A percentile compares a stretch with the other conserved stretches of the same genome.
Evolutionary conservation across 2,888 invertebrate species (phyloP).

Genomic region (Athetis lepigone): DNA sequence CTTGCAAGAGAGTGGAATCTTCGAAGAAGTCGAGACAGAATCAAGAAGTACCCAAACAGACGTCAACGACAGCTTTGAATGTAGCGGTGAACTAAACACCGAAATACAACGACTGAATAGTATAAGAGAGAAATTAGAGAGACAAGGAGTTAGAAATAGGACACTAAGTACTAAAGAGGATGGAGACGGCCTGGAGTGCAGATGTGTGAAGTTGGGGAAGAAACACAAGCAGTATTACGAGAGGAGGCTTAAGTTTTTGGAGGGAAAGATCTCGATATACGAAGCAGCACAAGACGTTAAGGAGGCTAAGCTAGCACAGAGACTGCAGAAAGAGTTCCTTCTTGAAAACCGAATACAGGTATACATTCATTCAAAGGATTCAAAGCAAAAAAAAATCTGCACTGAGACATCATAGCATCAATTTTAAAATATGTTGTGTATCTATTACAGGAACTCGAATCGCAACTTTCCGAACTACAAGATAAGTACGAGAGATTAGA

Average conservation of each 20-base stretch:
- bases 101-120: slow-evolving; percentile 92
- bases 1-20: slow-evolving; percentile 94
- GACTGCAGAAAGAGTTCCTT: slow-evolving; percentile 91
- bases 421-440: slow-evolving; percentile 11
- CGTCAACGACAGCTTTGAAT: slow-evolving; percentile 88
- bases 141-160: slow-evolving; percentile 89
- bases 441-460: slow-evolving; percentile 86
- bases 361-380: too few relatives aligned
- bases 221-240: slow-evolving; percentile 92
- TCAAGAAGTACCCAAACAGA: slow-evolving; percentile 90
- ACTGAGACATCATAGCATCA: too few relatives aligned
- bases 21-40: slow-evolving; percentile 91
- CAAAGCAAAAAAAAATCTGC: too few relatives aligned
- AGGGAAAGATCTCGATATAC: slow-evolving; percentile 92
- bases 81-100: slow-evolving; percentile 89
- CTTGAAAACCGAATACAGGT: slow-evolving; percentile 88
- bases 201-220: slow-evolving; percentile 89
- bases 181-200: slow-evolving; percentile 85
- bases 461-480: slow-evolving; percentile 90
- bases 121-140: slow-evolving; percentile 91
- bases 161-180: slow-evolving; percentile 84
- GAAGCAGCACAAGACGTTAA: slow-evolving; percentile 92
- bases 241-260: slow-evolving; percentile 91
- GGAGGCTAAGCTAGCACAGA: slow-evolving; percentile 91
- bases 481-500: slow-evolving; percentile 92